Percentiles rank a stretch among this genome's conserved stretches.
phyloP scores from a whole-genome alignment of 2,113 vertebrate species.

The Australoheros scitulus region DNA sequence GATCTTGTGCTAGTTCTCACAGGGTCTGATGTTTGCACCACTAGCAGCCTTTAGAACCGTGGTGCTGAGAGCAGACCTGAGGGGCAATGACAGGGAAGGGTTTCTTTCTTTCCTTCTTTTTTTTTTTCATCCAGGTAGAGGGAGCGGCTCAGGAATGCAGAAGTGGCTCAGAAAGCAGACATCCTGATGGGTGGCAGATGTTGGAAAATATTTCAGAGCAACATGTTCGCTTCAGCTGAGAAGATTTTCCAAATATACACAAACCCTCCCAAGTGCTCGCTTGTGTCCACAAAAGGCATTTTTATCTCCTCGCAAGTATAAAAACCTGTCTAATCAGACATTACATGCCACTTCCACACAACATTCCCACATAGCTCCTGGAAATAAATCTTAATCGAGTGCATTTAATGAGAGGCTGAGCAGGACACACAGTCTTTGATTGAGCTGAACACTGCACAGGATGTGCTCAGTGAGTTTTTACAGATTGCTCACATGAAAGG shows the following conservation, averaged over 20 bases:
- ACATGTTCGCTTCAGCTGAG: constrained; percentile 71
- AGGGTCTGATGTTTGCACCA: constrained; percentile 35
- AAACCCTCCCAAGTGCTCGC: constrained; percentile 40
- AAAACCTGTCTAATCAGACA: constrained; percentile 13
- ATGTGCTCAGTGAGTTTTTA: constrained; percentile 69
- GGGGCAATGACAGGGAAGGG: constrained; percentile 61
- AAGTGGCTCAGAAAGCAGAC: constrained; percentile 76
- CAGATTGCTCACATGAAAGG: constrained; percentile 73
- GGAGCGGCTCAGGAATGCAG: constrained; percentile 81
- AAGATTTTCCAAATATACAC: constrained; percentile 57
- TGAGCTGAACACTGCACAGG: constrained; percentile 64
- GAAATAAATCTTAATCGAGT: constrained; percentile 54
- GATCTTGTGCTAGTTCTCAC: constrained; percentile 1
- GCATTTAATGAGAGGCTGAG: constrained; percentile 67
- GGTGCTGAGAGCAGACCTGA: constrained; percentile 53
- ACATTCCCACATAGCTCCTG: constrained; percentile 41
- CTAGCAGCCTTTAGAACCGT: constrained; percentile 29
- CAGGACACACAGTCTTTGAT: constrained; percentile 57
- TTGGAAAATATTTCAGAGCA: constrained; percentile 77
- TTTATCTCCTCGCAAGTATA: constrained; percentile 37
- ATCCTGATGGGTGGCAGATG: constrained; percentile 81
- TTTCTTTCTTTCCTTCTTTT: constrained; percentile 31
- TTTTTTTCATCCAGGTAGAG: constrained; percentile 73
- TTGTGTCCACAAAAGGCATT: constrained; percentile 42
- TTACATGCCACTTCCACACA: constrained; percentile 1